Conservation (phyloP, 2,113 vertebrate species). For the Platysternon megacephalum region DNA sequence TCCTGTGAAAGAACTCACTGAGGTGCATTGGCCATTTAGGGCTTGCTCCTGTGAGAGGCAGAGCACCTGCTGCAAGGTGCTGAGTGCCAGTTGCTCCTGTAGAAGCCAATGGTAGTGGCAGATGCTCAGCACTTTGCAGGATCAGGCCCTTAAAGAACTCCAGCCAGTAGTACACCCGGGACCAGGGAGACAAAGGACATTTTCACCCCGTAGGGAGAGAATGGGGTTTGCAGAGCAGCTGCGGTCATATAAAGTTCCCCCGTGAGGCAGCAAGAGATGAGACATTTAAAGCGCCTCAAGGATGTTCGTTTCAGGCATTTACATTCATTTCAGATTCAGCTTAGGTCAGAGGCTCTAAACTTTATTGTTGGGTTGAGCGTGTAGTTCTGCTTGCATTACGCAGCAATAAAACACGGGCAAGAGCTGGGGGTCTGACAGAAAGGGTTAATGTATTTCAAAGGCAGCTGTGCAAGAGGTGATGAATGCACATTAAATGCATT, state of each 20-base stretch:
- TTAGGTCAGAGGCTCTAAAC: not conserved
- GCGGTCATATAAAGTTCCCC: not conserved
- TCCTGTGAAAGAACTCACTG: accelerated
- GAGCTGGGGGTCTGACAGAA: not conserved
- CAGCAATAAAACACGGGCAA: too few relatives aligned
- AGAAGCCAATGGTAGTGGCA: not conserved
- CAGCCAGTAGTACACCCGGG: not conserved
- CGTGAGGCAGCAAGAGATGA: not conserved
- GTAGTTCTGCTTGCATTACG: not conserved
- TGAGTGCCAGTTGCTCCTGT: not conserved
- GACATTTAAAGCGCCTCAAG: not conserved
- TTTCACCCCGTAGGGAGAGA: not conserved
- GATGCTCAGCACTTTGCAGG: not conserved
- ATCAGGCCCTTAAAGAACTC: not conserved
- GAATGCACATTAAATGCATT: not conserved
- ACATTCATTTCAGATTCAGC: not conserved
- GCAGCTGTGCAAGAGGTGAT: not conserved
- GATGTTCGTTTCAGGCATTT: not conserved
- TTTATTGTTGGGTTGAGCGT: too few relatives aligned
- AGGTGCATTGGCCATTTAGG: not conserved
- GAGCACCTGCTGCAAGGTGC: not conserved
- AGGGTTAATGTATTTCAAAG: not conserved
- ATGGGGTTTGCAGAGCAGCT: accelerated
- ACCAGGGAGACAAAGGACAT: not conserved
- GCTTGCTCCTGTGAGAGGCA: not conserved